Conservation (phyloP, 1,140 invertebrate species). For the Anoplolepis gracilipes region DNA sequence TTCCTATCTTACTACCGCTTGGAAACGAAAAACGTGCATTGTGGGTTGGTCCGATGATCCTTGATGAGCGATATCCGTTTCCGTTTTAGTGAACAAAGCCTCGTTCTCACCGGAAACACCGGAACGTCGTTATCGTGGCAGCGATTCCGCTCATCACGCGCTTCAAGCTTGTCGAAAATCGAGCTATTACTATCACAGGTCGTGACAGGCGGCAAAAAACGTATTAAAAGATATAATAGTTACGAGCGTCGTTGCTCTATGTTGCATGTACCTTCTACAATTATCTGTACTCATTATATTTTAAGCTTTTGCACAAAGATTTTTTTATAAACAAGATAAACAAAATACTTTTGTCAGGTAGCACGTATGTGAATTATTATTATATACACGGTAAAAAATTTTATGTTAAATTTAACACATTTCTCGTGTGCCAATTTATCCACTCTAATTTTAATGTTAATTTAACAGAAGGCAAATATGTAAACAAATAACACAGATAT, state of each 20-base stretch:
- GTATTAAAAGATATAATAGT: constrained; percentile 23
- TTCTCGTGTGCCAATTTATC: too few species aligned
- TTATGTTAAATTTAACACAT: too few species aligned
- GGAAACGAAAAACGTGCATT: constrained; percentile 66
- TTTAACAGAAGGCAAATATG: too few species aligned
- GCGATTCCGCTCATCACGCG: constrained; percentile 59
- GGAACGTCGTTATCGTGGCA: constrained; percentile 81
- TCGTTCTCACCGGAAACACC: constrained; percentile 78
- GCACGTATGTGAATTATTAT: too few species aligned
- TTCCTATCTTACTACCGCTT: constrained; percentile 9
- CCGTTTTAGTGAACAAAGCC: constrained; percentile 81
- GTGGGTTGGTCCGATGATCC: constrained; percentile 77
- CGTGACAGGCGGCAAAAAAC: constrained; percentile 31
- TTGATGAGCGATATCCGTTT: constrained; percentile 84
- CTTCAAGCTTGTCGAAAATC: constrained; percentile 42
- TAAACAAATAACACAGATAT: too few species aligned
- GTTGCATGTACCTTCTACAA: neutral
- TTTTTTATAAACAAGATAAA: too few species aligned
- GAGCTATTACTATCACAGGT: neutral
- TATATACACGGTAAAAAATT: too few species aligned
- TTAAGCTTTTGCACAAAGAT: too few species aligned
- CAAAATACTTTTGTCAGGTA: too few species aligned
- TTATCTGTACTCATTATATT: constrained; percentile 1
- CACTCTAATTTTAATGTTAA: too few species aligned
- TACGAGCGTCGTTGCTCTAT: neutral